Evolutionary conservation across 2,113 vertebrate species (phyloP).

Genomic region (Aramus guarauna): DNA sequence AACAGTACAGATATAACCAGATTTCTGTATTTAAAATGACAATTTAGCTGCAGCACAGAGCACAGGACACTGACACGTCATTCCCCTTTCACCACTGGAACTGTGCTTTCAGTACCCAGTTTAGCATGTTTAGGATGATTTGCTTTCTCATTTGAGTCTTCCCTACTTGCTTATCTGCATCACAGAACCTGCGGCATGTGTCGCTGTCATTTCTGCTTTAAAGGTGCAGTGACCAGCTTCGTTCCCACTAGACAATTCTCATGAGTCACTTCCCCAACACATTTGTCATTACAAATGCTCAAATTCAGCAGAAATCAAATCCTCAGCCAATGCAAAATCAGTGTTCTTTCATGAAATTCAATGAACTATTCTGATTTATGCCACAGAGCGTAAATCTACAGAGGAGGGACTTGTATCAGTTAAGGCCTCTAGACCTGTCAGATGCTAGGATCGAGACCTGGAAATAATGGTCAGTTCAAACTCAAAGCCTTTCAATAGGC

Average conservation of each 20-base stretch:
- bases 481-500: background rate
- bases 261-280: background rate
- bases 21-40: background rate
- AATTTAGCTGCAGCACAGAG: background rate
- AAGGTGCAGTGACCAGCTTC: background rate
- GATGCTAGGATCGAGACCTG: background rate
- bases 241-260: background rate
- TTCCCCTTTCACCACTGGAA: background rate
- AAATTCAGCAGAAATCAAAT: background rate
- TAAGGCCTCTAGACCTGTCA: background rate
- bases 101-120: background rate
- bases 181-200: background rate
- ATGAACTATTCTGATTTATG: background rate
- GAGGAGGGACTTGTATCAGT: background rate
- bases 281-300: background rate
- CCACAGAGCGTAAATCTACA: background rate
- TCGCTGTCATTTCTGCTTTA: background rate
- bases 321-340: background rate
- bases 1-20: background rate
- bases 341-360: conserved; percentile 11
- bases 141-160: background rate
- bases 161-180: background rate
- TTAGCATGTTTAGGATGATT: background rate
- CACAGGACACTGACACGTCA: background rate
- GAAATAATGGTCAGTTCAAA: background rate